These are phyloP conservation scores for Tricholauxania praeusta DNA, from an alignment of 2,888 invertebrate genomes.

Conservation along the genomic window DNA sequence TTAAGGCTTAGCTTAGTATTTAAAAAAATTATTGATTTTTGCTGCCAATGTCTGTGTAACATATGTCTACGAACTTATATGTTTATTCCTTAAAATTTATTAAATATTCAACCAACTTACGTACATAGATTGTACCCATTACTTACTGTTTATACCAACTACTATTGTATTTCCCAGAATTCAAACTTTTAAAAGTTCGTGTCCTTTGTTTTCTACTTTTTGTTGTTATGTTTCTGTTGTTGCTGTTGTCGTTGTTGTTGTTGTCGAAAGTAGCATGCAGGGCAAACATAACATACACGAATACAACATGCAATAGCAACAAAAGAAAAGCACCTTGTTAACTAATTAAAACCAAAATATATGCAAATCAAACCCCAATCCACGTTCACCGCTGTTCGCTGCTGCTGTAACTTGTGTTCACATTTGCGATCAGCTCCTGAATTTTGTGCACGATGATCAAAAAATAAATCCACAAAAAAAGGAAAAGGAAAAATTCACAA, in stretches of 20 bases:
- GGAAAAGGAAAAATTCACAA: not conserved
- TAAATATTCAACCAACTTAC: no score
- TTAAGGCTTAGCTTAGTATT: no score
- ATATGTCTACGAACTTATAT: no score
- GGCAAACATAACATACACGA: conserved; percentile 36
- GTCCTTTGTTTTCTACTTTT: conserved; percentile 54
- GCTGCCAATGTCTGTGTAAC: no score
- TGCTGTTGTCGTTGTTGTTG: conserved; percentile 20
- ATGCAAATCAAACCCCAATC: conserved; percentile 61
- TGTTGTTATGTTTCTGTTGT: conserved; percentile 35
- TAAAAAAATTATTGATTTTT: no score
- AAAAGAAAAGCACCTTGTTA: conserved; percentile 64
- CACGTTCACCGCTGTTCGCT: conserved; percentile 34
- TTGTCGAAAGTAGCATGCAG: conserved; percentile 25
- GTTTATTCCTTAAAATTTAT: no score
- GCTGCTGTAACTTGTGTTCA: conserved; percentile 36
- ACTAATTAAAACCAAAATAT: conserved; percentile 66
- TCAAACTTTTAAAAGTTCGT: conserved; percentile 60
- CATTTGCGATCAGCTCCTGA: conserved; percentile 22
- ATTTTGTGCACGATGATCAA: conserved; percentile 27
- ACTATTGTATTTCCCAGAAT: conserved; percentile 55
- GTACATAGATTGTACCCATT: no score
- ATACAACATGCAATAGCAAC: conserved; percentile 59
- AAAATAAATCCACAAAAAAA: not conserved
- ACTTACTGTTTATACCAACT: conserved; percentile 39